phyloP scores from a whole-genome alignment of 2,888 invertebrate species.

The Ophioninae sp. region DNA sequence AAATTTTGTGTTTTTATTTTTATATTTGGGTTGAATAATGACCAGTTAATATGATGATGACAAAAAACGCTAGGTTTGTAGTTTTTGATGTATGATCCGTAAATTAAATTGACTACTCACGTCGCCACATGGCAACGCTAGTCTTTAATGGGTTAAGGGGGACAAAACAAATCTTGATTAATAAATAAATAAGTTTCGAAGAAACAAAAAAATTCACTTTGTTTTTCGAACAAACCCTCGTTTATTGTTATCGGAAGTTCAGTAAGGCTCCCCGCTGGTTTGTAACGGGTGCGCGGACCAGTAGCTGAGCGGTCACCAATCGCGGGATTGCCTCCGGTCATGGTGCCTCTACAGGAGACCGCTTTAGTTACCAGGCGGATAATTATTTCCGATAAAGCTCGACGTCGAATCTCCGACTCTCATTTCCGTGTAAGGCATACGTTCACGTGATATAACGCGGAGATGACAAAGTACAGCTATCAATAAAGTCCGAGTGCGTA shows the following conservation, averaged over 20 bases:
- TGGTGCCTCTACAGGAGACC: not conserved
- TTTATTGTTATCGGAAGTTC: slow-evolving; percentile 7
- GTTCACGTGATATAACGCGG: not conserved
- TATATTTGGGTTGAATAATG: too few species aligned
- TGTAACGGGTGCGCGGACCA: not conserved
- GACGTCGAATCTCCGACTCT: slow-evolving; percentile 35
- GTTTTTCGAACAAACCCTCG: not conserved
- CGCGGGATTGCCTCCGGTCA: not conserved
- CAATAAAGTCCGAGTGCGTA: slow-evolving; percentile 11
- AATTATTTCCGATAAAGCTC: slow-evolving; percentile 34
- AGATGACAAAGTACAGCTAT: slow-evolving; percentile 48
- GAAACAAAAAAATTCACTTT: too few species aligned
- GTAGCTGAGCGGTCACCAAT: not conserved
- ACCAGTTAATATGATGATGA: too few species aligned
- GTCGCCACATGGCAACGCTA: too few species aligned
- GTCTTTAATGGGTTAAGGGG: too few species aligned
- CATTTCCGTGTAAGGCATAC: slow-evolving; percentile 43
- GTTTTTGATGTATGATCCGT: too few species aligned
- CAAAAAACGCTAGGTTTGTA: too few species aligned
- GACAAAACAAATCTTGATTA: too few species aligned
- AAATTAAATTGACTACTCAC: too few species aligned
- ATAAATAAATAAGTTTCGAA: too few species aligned
- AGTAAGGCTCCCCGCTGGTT: not conserved
- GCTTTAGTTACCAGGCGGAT: not conserved
- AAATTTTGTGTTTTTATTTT: too few species aligned